phyloP scores from a whole-genome alignment of 2,888 invertebrate genomes.

The Aporophyla lueneburgensis region DNA sequence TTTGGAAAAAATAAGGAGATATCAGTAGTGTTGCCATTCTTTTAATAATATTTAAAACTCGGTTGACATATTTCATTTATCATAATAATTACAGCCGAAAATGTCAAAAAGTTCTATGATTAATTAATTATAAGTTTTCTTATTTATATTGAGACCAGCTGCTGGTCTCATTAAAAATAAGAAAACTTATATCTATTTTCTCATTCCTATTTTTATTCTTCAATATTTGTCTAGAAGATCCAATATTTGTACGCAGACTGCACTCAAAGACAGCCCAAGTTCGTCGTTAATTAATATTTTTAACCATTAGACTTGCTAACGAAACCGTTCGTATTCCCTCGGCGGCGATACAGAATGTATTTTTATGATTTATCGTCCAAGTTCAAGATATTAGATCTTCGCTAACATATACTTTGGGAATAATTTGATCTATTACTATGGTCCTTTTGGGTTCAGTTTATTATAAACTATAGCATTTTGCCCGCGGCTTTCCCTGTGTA shows the following conservation, averaged over 20 bases:
- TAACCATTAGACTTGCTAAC: slow-evolving; percentile 36
- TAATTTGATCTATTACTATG: slow-evolving; percentile 40
- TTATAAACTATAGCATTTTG: background rate
- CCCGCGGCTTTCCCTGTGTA: no score
- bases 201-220: background rate
- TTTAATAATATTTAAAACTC: background rate
- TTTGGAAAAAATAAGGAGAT: no score
- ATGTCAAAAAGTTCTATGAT: background rate
- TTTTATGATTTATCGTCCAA: slow-evolving; percentile 58
- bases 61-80: background rate
- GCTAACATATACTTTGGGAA: slow-evolving; percentile 36
- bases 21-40: no score
- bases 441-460: slow-evolving; percentile 5
- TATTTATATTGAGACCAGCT: background rate
- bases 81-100: background rate
- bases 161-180: background rate
- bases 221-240: background rate
- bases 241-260: slow-evolving; percentile 10
- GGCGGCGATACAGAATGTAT: slow-evolving; percentile 43
- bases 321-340: slow-evolving; percentile 31
- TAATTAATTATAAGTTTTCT: no score
- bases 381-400: slow-evolving; percentile 37
- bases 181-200: background rate
- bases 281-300: slow-evolving; percentile 44
- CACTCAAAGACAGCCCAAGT: slow-evolving; percentile 28